Percentiles rank a stretch among this genome's conserved stretches.
phyloP scores from a whole-genome alignment of 2,888 invertebrate genomes.

The Polymixis flavicincta region DNA sequence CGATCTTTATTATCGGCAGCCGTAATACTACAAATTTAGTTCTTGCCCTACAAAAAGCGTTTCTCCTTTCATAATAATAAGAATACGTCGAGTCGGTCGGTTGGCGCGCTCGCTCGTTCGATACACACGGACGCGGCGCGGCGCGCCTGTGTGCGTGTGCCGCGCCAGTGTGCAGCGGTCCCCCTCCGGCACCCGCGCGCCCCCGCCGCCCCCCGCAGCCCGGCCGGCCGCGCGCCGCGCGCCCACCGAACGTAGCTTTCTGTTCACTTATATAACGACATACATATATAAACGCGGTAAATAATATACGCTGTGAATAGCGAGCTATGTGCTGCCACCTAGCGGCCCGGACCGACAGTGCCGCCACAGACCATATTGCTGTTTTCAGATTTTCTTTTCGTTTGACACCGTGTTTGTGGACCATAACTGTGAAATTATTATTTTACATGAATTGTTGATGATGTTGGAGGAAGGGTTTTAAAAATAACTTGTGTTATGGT shows the following conservation, averaged over 20 bases:
- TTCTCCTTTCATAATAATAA: slow-evolving; percentile 91
- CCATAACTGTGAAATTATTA: slow-evolving; percentile 70
- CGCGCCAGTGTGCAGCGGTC: slow-evolving; percentile 19
- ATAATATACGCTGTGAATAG: slow-evolving; percentile 89
- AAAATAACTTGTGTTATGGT: slow-evolving; percentile 18
- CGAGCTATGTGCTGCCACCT: slow-evolving; percentile 90
- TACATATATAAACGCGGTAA: slow-evolving; percentile 86
- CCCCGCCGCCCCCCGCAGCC: slow-evolving; percentile 52
- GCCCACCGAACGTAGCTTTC: slow-evolving; percentile 86
- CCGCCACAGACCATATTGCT: slow-evolving; percentile 79
- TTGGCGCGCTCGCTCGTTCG: slow-evolving; percentile 88
- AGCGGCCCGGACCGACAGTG: slow-evolving; percentile 82
- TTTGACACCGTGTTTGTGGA: slow-evolving; percentile 75
- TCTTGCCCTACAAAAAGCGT: slow-evolving; percentile 91
- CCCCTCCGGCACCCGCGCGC: slow-evolving; percentile 59
- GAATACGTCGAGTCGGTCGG: slow-evolving; percentile 91
- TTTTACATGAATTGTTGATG: slow-evolving; percentile 60
- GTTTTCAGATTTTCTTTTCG: slow-evolving; percentile 83
- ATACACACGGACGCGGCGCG: slow-evolving; percentile 83
- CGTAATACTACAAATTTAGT: slow-evolving; percentile 90
- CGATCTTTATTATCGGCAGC: slow-evolving; percentile 89
- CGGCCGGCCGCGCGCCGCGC: slow-evolving; percentile 66
- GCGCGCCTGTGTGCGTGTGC: slow-evolving; percentile 65
- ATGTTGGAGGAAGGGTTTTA: slow-evolving; percentile 32
- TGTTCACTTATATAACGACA: slow-evolving; percentile 90